These are phyloP conservation scores for Oscheius sp. DNA, from an alignment of 2,888 invertebrate genomes.

Conservation along the genomic window DNA sequence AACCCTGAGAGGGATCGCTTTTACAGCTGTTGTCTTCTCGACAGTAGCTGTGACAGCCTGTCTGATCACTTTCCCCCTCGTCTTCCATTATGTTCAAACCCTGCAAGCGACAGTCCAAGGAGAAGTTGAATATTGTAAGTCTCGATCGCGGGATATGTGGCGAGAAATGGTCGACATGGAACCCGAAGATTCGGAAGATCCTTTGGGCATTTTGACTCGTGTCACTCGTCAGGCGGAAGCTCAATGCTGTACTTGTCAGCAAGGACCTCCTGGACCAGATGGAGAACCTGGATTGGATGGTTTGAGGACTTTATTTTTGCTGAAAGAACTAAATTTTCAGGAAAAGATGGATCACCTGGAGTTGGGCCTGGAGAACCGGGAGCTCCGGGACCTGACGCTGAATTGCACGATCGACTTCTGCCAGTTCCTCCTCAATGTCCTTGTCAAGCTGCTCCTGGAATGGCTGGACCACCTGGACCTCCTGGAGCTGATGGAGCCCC, in stretches of 20 bases:
- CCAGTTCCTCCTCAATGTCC: slow-evolving; percentile 69
- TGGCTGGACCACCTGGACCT: slow-evolving; percentile 77
- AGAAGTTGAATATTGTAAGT: slow-evolving; percentile 69
- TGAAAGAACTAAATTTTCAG: too few relatives aligned
- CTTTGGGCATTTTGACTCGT: slow-evolving; percentile 58
- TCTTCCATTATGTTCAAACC: slow-evolving; percentile 70
- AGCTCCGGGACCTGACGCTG: slow-evolving; percentile 68
- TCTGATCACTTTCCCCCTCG: slow-evolving; percentile 68
- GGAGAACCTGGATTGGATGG: slow-evolving; percentile 59
- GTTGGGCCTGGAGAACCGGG: slow-evolving; percentile 62
- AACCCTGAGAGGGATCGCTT: slow-evolving; percentile 55
- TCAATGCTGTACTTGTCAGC: slow-evolving; percentile 69
- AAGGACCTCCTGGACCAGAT: slow-evolving; percentile 60
- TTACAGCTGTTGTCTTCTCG: slow-evolving; percentile 59
- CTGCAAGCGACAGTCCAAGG: slow-evolving; percentile 70
- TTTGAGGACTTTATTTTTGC: too few relatives aligned
- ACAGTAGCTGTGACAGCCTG: slow-evolving; percentile 69
- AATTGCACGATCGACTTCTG: slow-evolving; percentile 66
- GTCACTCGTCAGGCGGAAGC: slow-evolving; percentile 65
- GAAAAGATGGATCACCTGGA: slow-evolving; percentile 63
- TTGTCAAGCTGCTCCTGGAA: slow-evolving; percentile 74
- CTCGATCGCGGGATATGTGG: slow-evolving; percentile 69
- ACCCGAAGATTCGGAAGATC: slow-evolving; percentile 56
- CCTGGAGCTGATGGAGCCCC: slow-evolving; percentile 61
- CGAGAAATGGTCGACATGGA: slow-evolving; percentile 68